A percentile compares a stretch with the other conserved stretches of the same genome.
Conservation (phyloP, 2,888 invertebrate genomes). For the Phengaris alcon region DNA sequence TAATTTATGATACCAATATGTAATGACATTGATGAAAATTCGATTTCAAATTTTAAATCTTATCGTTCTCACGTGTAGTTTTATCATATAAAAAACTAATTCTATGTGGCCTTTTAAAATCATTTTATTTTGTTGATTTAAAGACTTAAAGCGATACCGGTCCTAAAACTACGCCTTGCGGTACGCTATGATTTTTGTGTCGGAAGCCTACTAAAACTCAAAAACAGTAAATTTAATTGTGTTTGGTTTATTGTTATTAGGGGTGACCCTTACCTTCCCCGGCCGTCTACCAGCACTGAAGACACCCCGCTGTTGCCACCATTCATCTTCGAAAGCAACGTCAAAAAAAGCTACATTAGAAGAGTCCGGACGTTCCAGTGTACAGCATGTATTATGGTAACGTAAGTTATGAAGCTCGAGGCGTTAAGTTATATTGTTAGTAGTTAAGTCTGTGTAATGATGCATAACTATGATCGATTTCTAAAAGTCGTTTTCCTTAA, state of each 20-base stretch:
- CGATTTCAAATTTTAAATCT: no score
- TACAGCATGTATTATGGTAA: conserved; percentile 11
- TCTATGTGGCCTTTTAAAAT: not conserved
- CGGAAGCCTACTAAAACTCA: not conserved
- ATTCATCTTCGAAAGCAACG: not conserved
- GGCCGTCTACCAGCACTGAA: not conserved
- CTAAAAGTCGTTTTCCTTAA: no score
- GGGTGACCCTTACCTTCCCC: not conserved
- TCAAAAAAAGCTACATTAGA: not conserved
- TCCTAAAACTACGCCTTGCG: not conserved
- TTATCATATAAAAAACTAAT: not conserved
- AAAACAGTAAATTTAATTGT: not conserved
- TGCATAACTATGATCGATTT: no score
- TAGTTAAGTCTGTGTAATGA: no score
- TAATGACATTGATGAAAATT: no score
- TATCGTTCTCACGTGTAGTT: no score
- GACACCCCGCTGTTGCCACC: not conserved
- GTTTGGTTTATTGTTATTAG: not conserved
- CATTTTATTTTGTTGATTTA: not conserved
- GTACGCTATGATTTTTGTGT: not conserved
- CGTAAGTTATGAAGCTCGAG: not conserved
- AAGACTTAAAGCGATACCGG: not conserved
- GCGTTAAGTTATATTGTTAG: not conserved
- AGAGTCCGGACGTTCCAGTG: conserved; percentile 8
- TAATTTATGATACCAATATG: no score